These are phyloP conservation scores for Rhamphomyia laevipes DNA, from an alignment of 2,888 invertebrate genomes.

Conservation along the genomic window DNA sequence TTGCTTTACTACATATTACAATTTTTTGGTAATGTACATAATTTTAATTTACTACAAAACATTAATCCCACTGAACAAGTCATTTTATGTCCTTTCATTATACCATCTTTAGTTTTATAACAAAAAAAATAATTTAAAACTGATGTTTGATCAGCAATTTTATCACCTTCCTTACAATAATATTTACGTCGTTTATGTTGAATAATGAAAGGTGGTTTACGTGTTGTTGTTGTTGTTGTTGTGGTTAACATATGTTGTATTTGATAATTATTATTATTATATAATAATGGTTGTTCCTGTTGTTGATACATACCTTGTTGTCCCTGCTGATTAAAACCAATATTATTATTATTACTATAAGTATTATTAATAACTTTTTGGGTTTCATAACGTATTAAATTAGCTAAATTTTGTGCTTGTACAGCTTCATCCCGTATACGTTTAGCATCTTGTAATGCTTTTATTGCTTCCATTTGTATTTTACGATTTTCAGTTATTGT, in stretches of 20 bases:
- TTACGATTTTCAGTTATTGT: slow-evolving; percentile 27
- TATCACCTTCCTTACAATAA: slow-evolving; percentile 38
- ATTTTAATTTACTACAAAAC: slow-evolving; percentile 37
- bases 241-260: slow-evolving; percentile 9
- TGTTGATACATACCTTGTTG: background rate
- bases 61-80: slow-evolving; percentile 38
- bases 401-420: slow-evolving; percentile 28
- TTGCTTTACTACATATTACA: slow-evolving; percentile 23
- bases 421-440: slow-evolving; percentile 26
- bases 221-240: slow-evolving; percentile 7
- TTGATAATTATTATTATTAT: background rate
- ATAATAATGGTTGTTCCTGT: too few species aligned
- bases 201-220: slow-evolving; percentile 4
- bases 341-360: slow-evolving; percentile 12
- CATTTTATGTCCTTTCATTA: slow-evolving; percentile 38
- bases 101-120: slow-evolving; percentile 31
- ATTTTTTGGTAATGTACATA: slow-evolving; percentile 36
- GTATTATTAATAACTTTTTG: slow-evolving; percentile 5
- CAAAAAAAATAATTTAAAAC: slow-evolving; percentile 40
- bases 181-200: slow-evolving; percentile 28
- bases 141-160: slow-evolving; percentile 38
- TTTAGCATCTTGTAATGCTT: slow-evolving; percentile 31
- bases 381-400: slow-evolving; percentile 22
- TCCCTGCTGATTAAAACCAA: slow-evolving; percentile 18
- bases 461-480: slow-evolving; percentile 29